Percentiles rank a stretch among this genome's conserved stretches.
These are phyloP conservation scores for Drosophila dunni DNA, from an alignment of 1,140 invertebrate species.

Conservation along the genomic window DNA sequence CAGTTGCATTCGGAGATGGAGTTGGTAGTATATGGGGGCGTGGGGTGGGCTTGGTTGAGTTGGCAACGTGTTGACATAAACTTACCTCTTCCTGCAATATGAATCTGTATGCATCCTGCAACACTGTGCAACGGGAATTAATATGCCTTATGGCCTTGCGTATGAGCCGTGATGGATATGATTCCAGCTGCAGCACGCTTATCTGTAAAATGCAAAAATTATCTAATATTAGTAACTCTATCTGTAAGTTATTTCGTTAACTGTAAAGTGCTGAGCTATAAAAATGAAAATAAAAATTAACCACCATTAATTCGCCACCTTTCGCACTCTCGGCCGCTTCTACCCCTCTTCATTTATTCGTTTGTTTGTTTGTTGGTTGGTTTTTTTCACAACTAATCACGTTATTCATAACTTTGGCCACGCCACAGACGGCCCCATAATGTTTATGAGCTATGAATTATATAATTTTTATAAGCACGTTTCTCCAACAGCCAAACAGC, in stretches of 20 bases:
- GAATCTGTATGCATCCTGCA: conserved; percentile 69
- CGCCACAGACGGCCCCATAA: conserved; percentile 56
- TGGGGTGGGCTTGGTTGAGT: conserved; percentile 13
- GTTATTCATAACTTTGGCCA: conserved; percentile 78
- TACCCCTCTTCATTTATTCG: background rate
- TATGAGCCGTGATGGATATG: conserved; percentile 81
- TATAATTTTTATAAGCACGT: conserved; percentile 82
- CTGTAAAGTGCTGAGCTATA: conserved; percentile 19
- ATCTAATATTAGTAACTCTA: background rate
- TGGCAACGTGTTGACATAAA: conserved; percentile 54
- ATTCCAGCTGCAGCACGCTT: conserved; percentile 65
- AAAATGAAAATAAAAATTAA: conserved; percentile 39
- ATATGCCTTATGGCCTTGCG: conserved; percentile 66
- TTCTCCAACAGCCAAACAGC: conserved; percentile 20
- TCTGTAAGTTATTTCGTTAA: background rate
- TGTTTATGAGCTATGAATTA: conserved; percentile 82
- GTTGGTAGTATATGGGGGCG: conserved; percentile 14
- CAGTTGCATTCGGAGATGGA: conserved; percentile 21
- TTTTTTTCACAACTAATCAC: conserved; percentile 76
- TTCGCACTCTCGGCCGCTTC: conserved; percentile 15
- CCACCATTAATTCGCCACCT: conserved; percentile 45
- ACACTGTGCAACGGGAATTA: conserved; percentile 43
- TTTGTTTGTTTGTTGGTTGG: conserved; percentile 15
- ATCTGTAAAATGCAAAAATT: conserved; percentile 52
- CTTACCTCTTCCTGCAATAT: conserved; percentile 79